Percentiles rank a stretch among this genome's conserved stretches.
These are phyloP conservation scores for Deroplatys truncata DNA, from an alignment of 2,888 invertebrate species.

Conservation along the genomic window DNA sequence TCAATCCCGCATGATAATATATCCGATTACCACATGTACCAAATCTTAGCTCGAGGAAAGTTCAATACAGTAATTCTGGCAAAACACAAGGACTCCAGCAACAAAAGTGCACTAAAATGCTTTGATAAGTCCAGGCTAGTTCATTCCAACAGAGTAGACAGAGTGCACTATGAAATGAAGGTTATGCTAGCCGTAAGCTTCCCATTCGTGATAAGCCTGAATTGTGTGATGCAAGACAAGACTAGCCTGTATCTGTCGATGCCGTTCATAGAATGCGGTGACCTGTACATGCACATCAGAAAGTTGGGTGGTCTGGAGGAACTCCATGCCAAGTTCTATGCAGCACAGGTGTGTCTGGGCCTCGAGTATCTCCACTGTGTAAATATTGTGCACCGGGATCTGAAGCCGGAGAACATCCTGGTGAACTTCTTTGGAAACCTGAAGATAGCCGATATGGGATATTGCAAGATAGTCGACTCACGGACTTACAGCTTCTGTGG, in stretches of 20 bases:
- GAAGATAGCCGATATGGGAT: conserved; percentile 26
- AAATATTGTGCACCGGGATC: conserved; percentile 25
- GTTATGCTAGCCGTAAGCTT: conserved; percentile 11
- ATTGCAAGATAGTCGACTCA: background rate
- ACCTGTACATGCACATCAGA: conserved; percentile 24
- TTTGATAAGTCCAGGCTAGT: conserved; percentile 21
- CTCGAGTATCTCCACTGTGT: conserved; percentile 28
- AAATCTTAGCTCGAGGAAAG: conserved; percentile 24
- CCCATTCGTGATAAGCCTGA: conserved; percentile 23
- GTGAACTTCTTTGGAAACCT: conserved; percentile 25
- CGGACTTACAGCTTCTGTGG: conserved; percentile 22
- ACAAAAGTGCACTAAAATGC: conserved; percentile 23
- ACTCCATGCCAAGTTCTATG: conserved; percentile 26
- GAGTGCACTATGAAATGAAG: conserved; percentile 22
- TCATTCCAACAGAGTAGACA: conserved; percentile 25
- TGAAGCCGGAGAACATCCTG: conserved; percentile 28
- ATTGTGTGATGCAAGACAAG: conserved; percentile 26
- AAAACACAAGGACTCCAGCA: background rate
- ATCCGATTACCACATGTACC: background rate
- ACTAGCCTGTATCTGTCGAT: conserved; percentile 22
- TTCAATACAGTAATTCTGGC: conserved; percentile 24
- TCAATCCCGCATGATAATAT: too few species aligned
- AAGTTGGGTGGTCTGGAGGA: conserved; percentile 25
- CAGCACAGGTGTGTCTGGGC: conserved; percentile 25
- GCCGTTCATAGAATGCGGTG: conserved; percentile 28